Percentiles rank a stretch among this genome's conserved stretches.
phyloP scores from a whole-genome alignment of 2,888 invertebrate genomes.

The Panopea generosa region DNA sequence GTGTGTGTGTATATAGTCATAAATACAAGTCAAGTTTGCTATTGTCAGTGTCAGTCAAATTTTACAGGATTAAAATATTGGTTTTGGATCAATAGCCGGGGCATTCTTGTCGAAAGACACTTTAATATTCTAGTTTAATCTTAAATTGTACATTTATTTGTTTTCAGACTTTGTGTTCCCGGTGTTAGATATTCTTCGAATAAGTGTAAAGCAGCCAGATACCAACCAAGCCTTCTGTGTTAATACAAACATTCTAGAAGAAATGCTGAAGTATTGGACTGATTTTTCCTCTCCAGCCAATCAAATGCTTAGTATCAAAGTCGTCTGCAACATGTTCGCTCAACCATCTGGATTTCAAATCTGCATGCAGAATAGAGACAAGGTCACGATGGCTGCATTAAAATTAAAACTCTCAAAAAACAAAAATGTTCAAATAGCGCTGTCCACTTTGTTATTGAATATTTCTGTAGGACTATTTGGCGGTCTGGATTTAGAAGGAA shows the following conservation, averaged over 20 bases:
- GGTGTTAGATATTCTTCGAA: conserved; percentile 93
- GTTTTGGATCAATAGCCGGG: no score
- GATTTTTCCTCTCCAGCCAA: conserved; percentile 70
- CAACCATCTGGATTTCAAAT: conserved; percentile 86
- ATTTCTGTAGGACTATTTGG: conserved; percentile 87
- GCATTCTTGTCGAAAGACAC: no score
- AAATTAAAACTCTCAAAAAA: conserved; percentile 70
- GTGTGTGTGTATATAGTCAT: no score
- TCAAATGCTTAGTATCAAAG: conserved; percentile 86
- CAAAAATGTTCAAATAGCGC: conserved; percentile 89
- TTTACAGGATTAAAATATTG: no score
- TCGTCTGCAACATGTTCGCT: conserved; percentile 92
- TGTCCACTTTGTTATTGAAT: conserved; percentile 91
- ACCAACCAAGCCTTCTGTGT: conserved; percentile 87
- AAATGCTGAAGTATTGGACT: conserved; percentile 85
- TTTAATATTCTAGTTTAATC: no score
- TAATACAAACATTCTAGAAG: conserved; percentile 83
- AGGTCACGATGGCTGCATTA: conserved; percentile 71
- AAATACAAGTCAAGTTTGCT: no score
- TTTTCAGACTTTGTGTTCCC: conserved; percentile 92
- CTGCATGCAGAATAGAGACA: conserved; percentile 71
- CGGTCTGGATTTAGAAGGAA: conserved; percentile 73
- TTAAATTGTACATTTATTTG: no score
- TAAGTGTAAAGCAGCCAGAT: conserved; percentile 91
- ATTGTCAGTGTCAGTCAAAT: no score